Percentiles rank a stretch among this genome's conserved stretches.
These are phyloP conservation scores for Drosophila setosimentum DNA, from an alignment of 2,888 invertebrate species.

Conservation along the genomic window DNA sequence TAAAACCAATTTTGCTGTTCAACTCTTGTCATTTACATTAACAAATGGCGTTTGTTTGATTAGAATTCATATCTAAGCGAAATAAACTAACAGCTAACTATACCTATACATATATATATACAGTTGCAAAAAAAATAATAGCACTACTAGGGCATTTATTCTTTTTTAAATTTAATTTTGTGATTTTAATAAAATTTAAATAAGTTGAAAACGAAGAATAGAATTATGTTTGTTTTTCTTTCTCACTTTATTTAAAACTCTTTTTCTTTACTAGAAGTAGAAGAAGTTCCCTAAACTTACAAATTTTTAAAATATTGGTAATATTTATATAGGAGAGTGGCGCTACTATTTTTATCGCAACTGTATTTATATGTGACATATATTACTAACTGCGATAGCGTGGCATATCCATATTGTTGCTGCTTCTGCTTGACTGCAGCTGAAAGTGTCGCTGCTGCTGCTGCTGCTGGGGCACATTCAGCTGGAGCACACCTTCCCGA, in stretches of 20 bases:
- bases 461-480: constrained; percentile 51
- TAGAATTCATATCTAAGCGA: constrained; percentile 20
- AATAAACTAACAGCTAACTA: background rate
- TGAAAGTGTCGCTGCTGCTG: constrained; percentile 46
- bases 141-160: background rate
- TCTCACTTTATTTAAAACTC: no score
- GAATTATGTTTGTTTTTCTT: no score
- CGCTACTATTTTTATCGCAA: background rate
- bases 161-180: background rate
- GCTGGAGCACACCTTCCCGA: constrained; percentile 82
- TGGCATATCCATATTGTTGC: constrained; percentile 70
- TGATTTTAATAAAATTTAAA: background rate
- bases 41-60: constrained; percentile 18
- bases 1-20: background rate
- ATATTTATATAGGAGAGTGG: no score
- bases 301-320: no score
- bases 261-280: no score
- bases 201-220: background rate
- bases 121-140: background rate
- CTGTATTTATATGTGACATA: constrained; percentile 4
- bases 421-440: constrained; percentile 64
- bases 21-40: background rate
- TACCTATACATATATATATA: background rate
- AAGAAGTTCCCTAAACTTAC: no score
- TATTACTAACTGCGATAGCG: constrained; percentile 70